Evolutionary conservation across 2,797 vertebrate species (phyloP).

Genomic region (Pseudochromis fuscus): DNA sequence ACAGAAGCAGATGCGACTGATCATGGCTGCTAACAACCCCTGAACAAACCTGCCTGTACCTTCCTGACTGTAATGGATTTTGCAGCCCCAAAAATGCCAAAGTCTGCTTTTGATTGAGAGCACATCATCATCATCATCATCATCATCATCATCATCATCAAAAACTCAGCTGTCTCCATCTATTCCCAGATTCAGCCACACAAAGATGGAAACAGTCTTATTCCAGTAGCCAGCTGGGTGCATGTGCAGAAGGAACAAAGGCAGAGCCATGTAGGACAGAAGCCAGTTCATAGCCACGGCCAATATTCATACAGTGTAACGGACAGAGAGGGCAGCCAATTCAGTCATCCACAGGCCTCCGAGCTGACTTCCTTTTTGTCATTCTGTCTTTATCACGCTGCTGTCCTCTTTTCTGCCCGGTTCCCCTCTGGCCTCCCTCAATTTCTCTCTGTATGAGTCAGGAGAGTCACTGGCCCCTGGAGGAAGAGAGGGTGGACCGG

Average conservation of each 20-base stretch:
- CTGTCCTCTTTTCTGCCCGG: constrained; percentile 15
- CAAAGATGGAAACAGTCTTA: constrained; percentile 17
- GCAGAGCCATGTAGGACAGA: constrained; percentile 34
- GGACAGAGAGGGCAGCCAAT: constrained; percentile 58
- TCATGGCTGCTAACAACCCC: neutral
- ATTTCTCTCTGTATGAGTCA: constrained; percentile 36
- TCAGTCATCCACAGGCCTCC: constrained; percentile 41
- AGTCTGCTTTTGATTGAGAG: neutral
- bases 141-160: constrained; percentile 19
- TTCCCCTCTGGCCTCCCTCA: constrained; percentile 19
- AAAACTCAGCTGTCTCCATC: constrained; percentile 31
- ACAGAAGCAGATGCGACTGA: neutral
- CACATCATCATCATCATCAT: neutral
- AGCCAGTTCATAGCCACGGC: constrained; percentile 43
- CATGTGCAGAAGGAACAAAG: constrained; percentile 57
- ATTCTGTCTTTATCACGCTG: constrained; percentile 35
- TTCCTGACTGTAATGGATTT: neutral
- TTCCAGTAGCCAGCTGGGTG: constrained; percentile 35
- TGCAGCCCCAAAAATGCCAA: constrained; percentile 1
- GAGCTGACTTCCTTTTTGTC: constrained; percentile 48
- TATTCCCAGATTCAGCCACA: constrained; percentile 47
- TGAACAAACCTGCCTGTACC: neutral
- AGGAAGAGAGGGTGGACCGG: constrained; percentile 20
- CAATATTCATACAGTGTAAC: constrained; percentile 67
- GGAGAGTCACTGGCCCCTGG: constrained; percentile 36